Conservation (phyloP, 2,888 invertebrate genomes). For the Prostheceraeus crozeri region DNA sequence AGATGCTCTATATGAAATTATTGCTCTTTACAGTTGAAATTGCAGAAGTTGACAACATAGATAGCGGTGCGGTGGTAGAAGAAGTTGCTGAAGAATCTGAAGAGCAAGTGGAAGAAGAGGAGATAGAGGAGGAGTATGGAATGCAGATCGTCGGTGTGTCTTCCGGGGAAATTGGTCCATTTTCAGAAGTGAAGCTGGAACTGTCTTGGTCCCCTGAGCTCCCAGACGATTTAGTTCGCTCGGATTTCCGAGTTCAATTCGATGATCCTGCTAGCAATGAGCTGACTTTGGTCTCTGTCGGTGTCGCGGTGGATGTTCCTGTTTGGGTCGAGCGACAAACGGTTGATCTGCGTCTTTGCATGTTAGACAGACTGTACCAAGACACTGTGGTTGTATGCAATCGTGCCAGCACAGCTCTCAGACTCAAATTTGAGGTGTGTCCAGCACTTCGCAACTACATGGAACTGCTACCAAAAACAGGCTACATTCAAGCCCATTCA, state of each 20-base stretch:
- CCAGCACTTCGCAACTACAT: slow-evolving; percentile 48
- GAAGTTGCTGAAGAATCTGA: too few species aligned
- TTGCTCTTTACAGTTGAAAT: too few species aligned
- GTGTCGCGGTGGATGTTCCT: slow-evolving; percentile 55
- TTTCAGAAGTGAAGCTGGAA: slow-evolving; percentile 51
- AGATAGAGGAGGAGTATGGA: too few species aligned
- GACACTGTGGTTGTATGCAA: slow-evolving; percentile 55
- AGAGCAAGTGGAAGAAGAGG: too few species aligned
- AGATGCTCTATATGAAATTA: too few species aligned
- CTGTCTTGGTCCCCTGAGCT: slow-evolving; percentile 54
- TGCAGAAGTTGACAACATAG: too few species aligned
- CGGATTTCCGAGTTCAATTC: slow-evolving; percentile 52
- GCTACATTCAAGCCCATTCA: slow-evolving; percentile 52
- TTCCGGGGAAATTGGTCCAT: slow-evolving; percentile 48
- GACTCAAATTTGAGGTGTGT: slow-evolving; percentile 53
- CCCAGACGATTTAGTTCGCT: slow-evolving; percentile 49
- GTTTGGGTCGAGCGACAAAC: slow-evolving; percentile 55
- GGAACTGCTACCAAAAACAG: slow-evolving; percentile 56
- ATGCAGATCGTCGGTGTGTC: slow-evolving; percentile 30
- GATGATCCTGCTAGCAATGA: slow-evolving; percentile 47
- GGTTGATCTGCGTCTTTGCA: slow-evolving; percentile 56
- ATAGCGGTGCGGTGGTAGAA: too few species aligned
- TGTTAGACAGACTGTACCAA: slow-evolving; percentile 55
- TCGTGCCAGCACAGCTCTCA: slow-evolving; percentile 53
- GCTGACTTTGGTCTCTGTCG: slow-evolving; percentile 43